Evolutionary conservation across 2,888 invertebrate species (phyloP).

Genomic region (Meghimatium bilineatum): DNA sequence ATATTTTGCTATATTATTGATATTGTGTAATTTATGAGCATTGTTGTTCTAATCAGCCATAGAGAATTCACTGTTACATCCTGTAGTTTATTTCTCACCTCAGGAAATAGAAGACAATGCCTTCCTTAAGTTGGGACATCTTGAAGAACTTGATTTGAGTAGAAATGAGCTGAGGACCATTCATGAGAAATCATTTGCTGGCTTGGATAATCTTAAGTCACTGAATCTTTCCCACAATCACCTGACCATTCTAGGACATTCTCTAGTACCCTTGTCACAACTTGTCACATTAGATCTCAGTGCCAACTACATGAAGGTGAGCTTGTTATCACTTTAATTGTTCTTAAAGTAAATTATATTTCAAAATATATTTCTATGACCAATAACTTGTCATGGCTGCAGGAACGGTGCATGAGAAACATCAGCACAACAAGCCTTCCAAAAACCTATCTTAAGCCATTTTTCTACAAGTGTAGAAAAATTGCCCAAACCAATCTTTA

Average conservation of each 20-base stretch:
- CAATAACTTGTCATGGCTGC: too few species aligned
- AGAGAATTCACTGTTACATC: background rate
- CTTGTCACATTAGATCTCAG: constrained; percentile 59
- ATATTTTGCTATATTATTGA: too few species aligned
- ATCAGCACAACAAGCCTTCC: too few species aligned
- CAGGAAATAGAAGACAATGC: constrained; percentile 43
- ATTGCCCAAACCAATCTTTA: too few species aligned
- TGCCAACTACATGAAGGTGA: constrained; percentile 56
- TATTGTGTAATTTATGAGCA: too few species aligned
- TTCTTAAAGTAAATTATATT: too few species aligned
- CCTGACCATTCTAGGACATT: constrained; percentile 52
- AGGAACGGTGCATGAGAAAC: too few species aligned
- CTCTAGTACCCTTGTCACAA: constrained; percentile 55
- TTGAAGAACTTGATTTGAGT: constrained; percentile 57
- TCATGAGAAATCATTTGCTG: constrained; percentile 56
- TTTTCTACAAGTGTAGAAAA: too few species aligned
- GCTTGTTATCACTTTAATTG: background rate
- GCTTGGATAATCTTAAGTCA: constrained; percentile 53
- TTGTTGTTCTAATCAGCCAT: background rate
- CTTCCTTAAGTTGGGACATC: constrained; percentile 54
- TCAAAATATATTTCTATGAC: too few species aligned
- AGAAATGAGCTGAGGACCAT: constrained; percentile 58
- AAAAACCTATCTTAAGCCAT: too few species aligned
- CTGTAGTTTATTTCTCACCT: background rate
- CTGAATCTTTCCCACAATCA: constrained; percentile 64